These are phyloP conservation scores for Blennius ocellaris DNA, from an alignment of 2,113 vertebrate genomes.

Conservation along the genomic window DNA sequence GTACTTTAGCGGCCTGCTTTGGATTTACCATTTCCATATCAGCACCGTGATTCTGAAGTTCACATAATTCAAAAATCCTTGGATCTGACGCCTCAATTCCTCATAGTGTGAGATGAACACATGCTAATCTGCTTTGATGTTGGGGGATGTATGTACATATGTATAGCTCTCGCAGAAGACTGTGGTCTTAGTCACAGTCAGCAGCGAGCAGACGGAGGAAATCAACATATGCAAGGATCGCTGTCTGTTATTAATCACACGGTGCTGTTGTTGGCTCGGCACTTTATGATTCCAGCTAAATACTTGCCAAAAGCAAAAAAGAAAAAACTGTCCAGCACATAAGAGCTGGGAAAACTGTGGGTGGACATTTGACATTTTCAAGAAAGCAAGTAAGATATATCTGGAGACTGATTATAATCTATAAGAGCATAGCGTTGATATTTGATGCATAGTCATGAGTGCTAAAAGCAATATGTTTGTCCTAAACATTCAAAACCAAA, in stretches of 20 bases:
- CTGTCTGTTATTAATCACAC: constrained; percentile 46
- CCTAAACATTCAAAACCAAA: no score
- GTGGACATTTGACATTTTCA: not conserved
- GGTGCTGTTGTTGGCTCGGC: constrained; percentile 32
- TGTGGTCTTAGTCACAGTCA: constrained; percentile 24
- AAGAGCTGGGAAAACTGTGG: not conserved
- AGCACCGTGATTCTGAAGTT: constrained; percentile 53
- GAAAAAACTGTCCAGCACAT: not conserved
- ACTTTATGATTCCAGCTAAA: constrained; percentile 51
- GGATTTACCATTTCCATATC: constrained; percentile 62
- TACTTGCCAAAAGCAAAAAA: constrained; percentile 14
- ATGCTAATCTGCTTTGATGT: constrained; percentile 67
- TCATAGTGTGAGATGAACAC: constrained; percentile 47
- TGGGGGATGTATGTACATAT: constrained; percentile 45
- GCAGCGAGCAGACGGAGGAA: constrained; percentile 21
- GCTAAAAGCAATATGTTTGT: no score
- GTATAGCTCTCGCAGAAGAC: constrained; percentile 24
- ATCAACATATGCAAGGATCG: constrained; percentile 44
- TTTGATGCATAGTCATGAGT: not conserved
- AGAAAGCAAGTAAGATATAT: not conserved
- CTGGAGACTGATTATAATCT: not conserved
- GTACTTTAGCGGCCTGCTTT: constrained; percentile 44
- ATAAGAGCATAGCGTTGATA: not conserved
- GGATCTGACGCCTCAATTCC: constrained; percentile 39
- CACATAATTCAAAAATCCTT: constrained; percentile 52